Conservation (phyloP, 2,888 invertebrate species). For the Leptinotarsa peninsularis region DNA sequence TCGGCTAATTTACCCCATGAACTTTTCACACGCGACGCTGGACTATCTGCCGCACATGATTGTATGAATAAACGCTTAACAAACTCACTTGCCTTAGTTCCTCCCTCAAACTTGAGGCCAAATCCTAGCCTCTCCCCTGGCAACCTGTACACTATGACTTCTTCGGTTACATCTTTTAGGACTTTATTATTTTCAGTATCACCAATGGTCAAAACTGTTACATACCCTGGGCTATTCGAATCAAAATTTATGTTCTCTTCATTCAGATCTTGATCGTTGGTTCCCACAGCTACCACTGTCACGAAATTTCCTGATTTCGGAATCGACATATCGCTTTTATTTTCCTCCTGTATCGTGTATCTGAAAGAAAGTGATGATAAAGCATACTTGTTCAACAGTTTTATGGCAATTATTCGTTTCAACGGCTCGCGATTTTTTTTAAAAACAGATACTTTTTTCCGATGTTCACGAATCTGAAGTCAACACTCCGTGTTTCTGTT, state of each 20-base stretch:
- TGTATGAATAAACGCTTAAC: constrained; percentile 88
- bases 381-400: background rate
- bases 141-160: constrained; percentile 84
- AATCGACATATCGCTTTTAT: constrained; percentile 44
- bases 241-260: constrained; percentile 48
- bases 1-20: constrained; percentile 88
- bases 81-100: constrained; percentile 83
- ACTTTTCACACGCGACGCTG: constrained; percentile 84
- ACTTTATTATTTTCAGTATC: constrained; percentile 58
- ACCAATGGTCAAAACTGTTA: constrained; percentile 74
- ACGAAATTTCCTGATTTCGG: constrained; percentile 66
- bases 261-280: constrained; percentile 52
- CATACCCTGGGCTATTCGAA: constrained; percentile 66
- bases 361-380: constrained; percentile 33
- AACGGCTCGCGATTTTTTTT: no score
- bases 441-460: no score
- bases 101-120: constrained; percentile 92
- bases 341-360: constrained; percentile 42
- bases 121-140: constrained; percentile 92
- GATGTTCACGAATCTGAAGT: no score
- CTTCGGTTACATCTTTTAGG: constrained; percentile 71
- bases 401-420: no score
- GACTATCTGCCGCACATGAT: constrained; percentile 88
- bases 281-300: constrained; percentile 74
- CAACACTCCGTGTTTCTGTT: no score